These are phyloP conservation scores for Raja brachyura DNA, from an alignment of 2,113 vertebrate genomes.

Conservation along the genomic window DNA sequence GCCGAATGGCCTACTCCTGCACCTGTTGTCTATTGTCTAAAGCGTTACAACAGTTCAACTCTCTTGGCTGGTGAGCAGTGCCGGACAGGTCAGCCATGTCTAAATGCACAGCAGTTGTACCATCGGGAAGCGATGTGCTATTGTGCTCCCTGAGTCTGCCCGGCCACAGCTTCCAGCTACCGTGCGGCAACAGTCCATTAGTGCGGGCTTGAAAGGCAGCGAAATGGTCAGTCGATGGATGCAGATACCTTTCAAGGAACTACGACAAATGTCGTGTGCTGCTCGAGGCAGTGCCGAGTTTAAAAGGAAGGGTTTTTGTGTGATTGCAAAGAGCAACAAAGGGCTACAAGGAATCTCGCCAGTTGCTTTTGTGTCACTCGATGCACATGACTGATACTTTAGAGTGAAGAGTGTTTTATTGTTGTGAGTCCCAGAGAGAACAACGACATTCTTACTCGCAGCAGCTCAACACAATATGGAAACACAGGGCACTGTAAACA, in stretches of 20 bases:
- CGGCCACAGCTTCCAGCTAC: background rate
- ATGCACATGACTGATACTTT: too few relatives aligned
- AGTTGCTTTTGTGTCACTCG: too few relatives aligned
- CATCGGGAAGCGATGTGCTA: background rate
- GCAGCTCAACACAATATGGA: too few relatives aligned
- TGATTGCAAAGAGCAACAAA: background rate
- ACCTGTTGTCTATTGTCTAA: too few relatives aligned
- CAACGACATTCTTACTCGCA: too few relatives aligned
- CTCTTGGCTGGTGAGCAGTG: too few relatives aligned
- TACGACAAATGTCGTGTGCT: background rate
- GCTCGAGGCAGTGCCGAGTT: background rate
- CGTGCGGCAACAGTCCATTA: constrained; percentile 5
- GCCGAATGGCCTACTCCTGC: too few relatives aligned
- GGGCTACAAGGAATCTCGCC: background rate
- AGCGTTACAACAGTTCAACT: too few relatives aligned
- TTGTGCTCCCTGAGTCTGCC: background rate
- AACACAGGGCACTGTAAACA: too few relatives aligned
- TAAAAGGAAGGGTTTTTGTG: background rate
- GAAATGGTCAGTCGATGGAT: background rate
- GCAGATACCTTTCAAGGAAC: background rate
- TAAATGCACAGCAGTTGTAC: background rate
- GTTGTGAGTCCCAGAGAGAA: too few relatives aligned
- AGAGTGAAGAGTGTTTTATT: too few relatives aligned
- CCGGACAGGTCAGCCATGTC: background rate
- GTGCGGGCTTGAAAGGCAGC: background rate